These are phyloP conservation scores for Dione vanillae DNA, from an alignment of 2,888 invertebrate genomes.

Conservation along the genomic window DNA sequence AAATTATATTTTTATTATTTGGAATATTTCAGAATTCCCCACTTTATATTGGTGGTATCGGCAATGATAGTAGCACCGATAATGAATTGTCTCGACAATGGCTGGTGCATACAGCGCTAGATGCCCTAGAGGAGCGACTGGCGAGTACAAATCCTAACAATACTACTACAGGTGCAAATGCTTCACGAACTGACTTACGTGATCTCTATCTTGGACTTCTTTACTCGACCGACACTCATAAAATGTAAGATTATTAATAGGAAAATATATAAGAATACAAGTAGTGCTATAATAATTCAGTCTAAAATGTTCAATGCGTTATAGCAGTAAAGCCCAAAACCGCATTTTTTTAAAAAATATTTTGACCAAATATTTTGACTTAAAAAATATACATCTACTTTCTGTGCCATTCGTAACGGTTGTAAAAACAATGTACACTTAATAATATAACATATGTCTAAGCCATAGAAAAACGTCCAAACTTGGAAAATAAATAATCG, in stretches of 20 bases:
- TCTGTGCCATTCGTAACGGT: too few relatives aligned
- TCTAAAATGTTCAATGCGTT: too few relatives aligned
- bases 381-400: too few relatives aligned
- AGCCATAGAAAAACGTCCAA: too few relatives aligned
- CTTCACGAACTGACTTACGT: conserved; percentile 88
- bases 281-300: not conserved
- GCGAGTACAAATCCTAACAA: conserved; percentile 67
- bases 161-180: conserved; percentile 83
- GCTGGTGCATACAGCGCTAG: conserved; percentile 95
- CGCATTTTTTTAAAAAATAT: too few relatives aligned
- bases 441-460: too few relatives aligned
- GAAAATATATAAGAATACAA: not conserved
- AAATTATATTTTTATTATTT: not conserved
- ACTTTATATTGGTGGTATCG: conserved; percentile 88
- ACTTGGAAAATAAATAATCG: too few relatives aligned
- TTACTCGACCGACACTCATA: conserved; percentile 97
- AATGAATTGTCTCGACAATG: conserved; percentile 96
- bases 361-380: too few relatives aligned
- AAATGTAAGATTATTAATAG: conserved; percentile 94
- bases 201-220: conserved; percentile 96
- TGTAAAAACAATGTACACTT: too few relatives aligned
- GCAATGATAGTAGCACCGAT: conserved; percentile 86
- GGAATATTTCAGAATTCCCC: conserved; percentile 92
- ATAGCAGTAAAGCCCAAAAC: too few relatives aligned
- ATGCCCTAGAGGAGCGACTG: conserved; percentile 95